phyloP scores from a whole-genome alignment of 35 echinoderm and acorn worm genomes.

The Ophioderma brevispina region DNA sequence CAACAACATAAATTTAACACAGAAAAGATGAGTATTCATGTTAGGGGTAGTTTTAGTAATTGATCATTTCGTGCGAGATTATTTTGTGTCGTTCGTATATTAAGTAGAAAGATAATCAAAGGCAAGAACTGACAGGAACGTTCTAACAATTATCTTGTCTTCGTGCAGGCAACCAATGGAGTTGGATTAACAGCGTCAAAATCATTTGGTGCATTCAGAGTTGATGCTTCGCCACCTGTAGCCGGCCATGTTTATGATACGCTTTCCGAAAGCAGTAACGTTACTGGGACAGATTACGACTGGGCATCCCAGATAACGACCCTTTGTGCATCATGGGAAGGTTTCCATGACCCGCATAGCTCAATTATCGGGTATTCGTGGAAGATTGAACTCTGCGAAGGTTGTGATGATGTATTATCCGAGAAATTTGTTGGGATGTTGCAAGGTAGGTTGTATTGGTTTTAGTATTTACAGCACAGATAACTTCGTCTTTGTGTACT shows the following conservation, averaged over 20 bases:
- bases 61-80: too few relatives aligned
- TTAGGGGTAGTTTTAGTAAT: too few relatives aligned
- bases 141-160: too few relatives aligned
- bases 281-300: conserved; percentile 4
- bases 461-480: too few relatives aligned
- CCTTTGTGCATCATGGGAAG: conserved; percentile 37
- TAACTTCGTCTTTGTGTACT: too few relatives aligned
- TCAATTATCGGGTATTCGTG: conserved; percentile 21
- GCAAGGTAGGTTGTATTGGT: too few relatives aligned
- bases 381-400: conserved; percentile 15
- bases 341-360: conserved; percentile 47
- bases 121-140: too few relatives aligned
- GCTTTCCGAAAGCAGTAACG: background rate
- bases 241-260: conserved; percentile 35
- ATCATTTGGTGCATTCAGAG: conserved; percentile 13
- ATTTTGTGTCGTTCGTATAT: too few relatives aligned
- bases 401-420: conserved; percentile 24
- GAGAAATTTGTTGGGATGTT: conserved; percentile 25
- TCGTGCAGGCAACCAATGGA: conserved; percentile 13
- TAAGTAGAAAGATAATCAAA: too few relatives aligned
- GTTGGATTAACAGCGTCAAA: conserved; percentile 10
- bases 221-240: conserved; percentile 24
- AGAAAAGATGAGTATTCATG: too few relatives aligned
- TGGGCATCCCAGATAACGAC: background rate
- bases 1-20: too few relatives aligned